Conservation (phyloP, 2,797 vertebrate species). For the Tauraco hartlaubi region DNA sequence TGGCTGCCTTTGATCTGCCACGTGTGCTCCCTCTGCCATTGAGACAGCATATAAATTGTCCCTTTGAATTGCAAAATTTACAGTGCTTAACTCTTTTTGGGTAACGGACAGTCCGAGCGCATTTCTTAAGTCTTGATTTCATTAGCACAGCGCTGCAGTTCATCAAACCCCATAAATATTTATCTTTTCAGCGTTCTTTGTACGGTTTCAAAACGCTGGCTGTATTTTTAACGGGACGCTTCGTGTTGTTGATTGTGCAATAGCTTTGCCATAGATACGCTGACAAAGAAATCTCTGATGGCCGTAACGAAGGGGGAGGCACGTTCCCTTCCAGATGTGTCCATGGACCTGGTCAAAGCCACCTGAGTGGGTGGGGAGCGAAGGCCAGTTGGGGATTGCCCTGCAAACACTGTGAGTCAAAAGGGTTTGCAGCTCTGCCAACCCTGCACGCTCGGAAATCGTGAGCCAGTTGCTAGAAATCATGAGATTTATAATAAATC, state of each 20-base stretch:
- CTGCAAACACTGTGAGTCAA: background rate
- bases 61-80: background rate
- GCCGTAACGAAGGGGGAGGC: background rate
- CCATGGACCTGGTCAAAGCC: background rate
- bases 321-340: background rate
- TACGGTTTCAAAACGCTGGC: conserved; percentile 31
- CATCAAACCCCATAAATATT: conserved; percentile 59
- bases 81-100: background rate
- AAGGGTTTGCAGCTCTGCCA: background rate
- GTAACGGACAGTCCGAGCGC: background rate
- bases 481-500: background rate
- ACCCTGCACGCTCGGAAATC: background rate
- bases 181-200: conserved; percentile 33
- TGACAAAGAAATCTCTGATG: background rate
- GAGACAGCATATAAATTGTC: background rate
- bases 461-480: background rate
- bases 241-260: background rate
- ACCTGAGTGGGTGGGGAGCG: background rate
- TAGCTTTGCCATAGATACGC: background rate
- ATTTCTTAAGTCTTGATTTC: conserved; percentile 27
- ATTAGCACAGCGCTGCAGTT: conserved; percentile 41
- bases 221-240: background rate
- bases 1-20: background rate
- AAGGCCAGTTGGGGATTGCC: background rate
- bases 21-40: background rate